Base-by-base conservation (phyloP, 2,113 vertebrate species). In the Rynchops niger region DNA sequence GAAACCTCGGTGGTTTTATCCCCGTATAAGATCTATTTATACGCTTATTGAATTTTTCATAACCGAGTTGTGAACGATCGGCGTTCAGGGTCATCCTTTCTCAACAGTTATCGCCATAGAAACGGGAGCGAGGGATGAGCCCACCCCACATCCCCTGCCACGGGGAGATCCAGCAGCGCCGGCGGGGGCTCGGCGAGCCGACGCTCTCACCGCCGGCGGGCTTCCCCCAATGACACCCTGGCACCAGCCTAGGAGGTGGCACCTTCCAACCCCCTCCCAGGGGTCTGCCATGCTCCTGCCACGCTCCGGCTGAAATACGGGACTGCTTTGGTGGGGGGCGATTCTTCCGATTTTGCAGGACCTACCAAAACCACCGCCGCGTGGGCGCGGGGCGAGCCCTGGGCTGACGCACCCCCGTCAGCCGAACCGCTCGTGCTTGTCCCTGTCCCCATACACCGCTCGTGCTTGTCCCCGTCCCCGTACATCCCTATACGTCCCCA, bases 21-120 rank as follows among this genome's bases (percentile, higher is more conserved):
- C 40, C 65, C 45, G 0, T 43, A 8, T 11, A 26, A 15, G 40
- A 32, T 74, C 73, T 74, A 85, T 89, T 80, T 74, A 55, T 61
- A 61, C 4, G n/a, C 74, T 62, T 30, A 67, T 66, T 84, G 91
- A 85, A 78, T 87, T 82, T n/a, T 47, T 79, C 93, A 72, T 73
- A 63, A 65, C 30, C 2, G 13, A 55, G 63, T 66, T 53, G 85
- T 32, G 86, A 86, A n/a, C 20, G 56, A 92, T 70, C 71, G 9
- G 34, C 12, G 72, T n/a, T 53, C 78, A 22, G 92, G 92, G 92
- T 76, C 85, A 83, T 34, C 82, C 63, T 29, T 63, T 15, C 45
- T 12, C 22, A 53, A 10, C 7, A 3, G 52, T 17, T 11, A 80
- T 94, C 5, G 72, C 92, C 95, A 96, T 96, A n/a, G 95, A 62